Conservation (phyloP, 2,113 vertebrate genomes). For the Marmota monax region DNA sequence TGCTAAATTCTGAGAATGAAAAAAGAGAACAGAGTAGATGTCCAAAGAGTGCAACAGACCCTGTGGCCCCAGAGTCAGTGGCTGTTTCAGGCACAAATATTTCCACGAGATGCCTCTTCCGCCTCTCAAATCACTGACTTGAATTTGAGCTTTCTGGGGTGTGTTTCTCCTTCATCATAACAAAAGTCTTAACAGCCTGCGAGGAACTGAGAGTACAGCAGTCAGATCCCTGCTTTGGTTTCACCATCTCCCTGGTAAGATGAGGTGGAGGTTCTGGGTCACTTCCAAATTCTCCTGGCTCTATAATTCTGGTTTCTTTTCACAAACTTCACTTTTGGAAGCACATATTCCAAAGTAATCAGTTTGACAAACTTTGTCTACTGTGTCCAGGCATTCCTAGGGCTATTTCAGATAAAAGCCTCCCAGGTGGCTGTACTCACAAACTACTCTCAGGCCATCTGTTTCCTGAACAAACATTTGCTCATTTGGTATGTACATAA, state of each 20-base stretch:
- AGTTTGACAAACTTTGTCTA: neutral
- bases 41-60: neutral
- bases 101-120: neutral
- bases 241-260: neutral
- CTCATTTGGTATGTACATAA: slow-evolving; percentile 3
- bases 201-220: neutral
- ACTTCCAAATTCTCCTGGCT: neutral
- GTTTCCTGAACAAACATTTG: slow-evolving; percentile 49
- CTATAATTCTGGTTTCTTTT: neutral
- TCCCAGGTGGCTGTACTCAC: neutral
- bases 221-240: neutral
- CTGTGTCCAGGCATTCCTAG: neutral
- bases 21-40: neutral
- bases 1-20: neutral
- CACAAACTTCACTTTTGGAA: neutral
- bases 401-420: neutral
- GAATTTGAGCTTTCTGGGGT: neutral
- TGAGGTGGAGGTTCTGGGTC: neutral
- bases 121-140: neutral
- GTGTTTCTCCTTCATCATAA: neutral
- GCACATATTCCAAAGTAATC: neutral
- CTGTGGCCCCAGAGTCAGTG: neutral
- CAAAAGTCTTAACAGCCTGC: neutral
- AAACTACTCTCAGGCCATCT: slow-evolving; percentile 50
- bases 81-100: neutral